Conservation (phyloP, 2,797 vertebrate species). For the Amblyopsis hoosieri region DNA sequence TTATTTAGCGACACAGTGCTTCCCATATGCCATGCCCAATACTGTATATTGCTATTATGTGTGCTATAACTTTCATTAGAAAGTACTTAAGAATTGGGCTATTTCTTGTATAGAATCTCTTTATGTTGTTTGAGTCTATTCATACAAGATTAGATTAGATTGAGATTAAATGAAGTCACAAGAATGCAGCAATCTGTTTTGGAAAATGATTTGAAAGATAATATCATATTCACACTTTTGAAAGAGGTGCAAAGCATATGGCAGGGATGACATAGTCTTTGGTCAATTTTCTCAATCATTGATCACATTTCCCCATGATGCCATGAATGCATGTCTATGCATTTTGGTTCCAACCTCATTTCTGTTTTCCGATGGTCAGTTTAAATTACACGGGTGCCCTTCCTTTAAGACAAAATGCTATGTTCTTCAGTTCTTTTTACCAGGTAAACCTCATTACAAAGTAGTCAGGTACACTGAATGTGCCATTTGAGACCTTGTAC, state of each 20-base stretch:
- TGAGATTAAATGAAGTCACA: conserved; percentile 36
- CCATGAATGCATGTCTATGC: conserved; percentile 48
- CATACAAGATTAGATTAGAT: conserved; percentile 25
- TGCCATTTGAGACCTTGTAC: conserved; percentile 46
- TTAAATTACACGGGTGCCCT: conserved; percentile 64
- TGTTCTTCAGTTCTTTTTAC: conserved; percentile 10
- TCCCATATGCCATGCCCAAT: conserved; percentile 54
- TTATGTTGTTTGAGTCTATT: conserved; percentile 39
- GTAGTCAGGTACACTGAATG: conserved; percentile 57
- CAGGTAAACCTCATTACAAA: conserved; percentile 33
- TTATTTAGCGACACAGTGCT: conserved; percentile 56
- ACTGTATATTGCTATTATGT: conserved; percentile 66
- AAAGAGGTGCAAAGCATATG: conserved; percentile 1
- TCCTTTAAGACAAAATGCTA: conserved; percentile 15
- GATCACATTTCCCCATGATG: not conserved
- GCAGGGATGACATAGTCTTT: conserved; percentile 20
- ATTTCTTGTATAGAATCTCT: conserved; percentile 51
- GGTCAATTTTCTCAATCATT: conserved; percentile 37
- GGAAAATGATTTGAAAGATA: conserved; percentile 4
- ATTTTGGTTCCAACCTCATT: conserved; percentile 43
- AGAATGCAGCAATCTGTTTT: not conserved
- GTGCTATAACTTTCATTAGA: conserved; percentile 67
- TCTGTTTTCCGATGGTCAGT: conserved; percentile 41
- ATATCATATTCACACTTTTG: conserved; percentile 18
- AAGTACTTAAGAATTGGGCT: conserved; percentile 54